A percentile compares a stretch with the other conserved stretches of the same genome.
phyloP scores from a whole-genome alignment of 2,797 vertebrate species.

The Macropus fuliginosus region DNA sequence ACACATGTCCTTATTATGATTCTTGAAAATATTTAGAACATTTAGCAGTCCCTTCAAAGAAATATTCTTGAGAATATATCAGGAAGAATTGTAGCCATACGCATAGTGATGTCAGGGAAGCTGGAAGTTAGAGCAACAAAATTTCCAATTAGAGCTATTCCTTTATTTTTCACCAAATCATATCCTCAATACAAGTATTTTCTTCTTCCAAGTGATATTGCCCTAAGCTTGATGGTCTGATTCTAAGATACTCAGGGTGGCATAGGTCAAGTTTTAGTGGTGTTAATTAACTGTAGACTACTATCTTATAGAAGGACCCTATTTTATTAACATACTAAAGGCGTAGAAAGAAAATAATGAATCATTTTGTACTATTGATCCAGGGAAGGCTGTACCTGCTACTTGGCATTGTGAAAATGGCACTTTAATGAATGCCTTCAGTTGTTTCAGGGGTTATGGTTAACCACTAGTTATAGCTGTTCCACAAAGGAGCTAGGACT shows the following conservation, averaged over 20 bases:
- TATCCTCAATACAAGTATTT: conserved; percentile 48
- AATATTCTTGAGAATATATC: not conserved
- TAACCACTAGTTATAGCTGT: conserved; percentile 25
- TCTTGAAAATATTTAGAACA: conserved; percentile 44
- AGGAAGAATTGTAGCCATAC: not conserved
- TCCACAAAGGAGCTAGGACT: conserved; percentile 35
- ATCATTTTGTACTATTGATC: conserved; percentile 23
- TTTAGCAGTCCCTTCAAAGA: conserved; percentile 30
- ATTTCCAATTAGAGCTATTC: conserved; percentile 42
- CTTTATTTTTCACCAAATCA: conserved; percentile 41
- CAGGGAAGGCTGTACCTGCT: conserved; percentile 45
- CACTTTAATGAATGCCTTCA: conserved; percentile 35
- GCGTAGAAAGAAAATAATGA: not conserved
- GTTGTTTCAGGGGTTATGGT: not conserved
- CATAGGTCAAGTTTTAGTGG: conserved; percentile 49
- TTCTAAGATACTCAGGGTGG: conserved; percentile 54
- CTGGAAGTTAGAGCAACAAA: conserved; percentile 32
- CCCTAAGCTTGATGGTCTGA: conserved; percentile 48
- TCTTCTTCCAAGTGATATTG: conserved; percentile 42
- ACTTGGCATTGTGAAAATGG: conserved; percentile 1
- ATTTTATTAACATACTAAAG: conserved; percentile 41
- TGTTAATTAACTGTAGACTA: conserved; percentile 41
- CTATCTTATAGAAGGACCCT: not conserved
- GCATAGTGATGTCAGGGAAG: not conserved
- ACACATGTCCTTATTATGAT: conserved; percentile 44